Conservation (phyloP, 2,797 vertebrate species). For the Sebastes iracundus region DNA sequence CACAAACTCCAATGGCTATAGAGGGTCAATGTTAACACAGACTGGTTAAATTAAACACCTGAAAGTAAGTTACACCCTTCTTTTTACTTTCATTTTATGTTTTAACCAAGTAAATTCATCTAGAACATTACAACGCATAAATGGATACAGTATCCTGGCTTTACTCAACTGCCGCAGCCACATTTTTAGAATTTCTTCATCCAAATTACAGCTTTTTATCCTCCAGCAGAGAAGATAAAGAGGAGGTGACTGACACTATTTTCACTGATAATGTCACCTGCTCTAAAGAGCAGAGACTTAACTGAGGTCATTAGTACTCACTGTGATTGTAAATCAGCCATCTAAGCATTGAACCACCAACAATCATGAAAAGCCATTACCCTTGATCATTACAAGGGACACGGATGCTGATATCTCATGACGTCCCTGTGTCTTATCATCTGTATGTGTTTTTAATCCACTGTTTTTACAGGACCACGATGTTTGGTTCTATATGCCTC, state of each 20-base stretch:
- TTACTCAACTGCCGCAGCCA: not conserved
- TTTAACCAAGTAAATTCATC: not conserved
- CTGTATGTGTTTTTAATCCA: not conserved
- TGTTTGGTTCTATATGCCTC: not conserved
- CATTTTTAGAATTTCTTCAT: not conserved
- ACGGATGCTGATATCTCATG: not conserved
- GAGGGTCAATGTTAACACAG: not conserved
- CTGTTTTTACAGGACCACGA: not conserved
- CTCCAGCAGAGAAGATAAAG: not conserved
- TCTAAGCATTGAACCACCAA: not conserved
- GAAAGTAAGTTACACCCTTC: not conserved
- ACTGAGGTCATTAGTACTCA: not conserved
- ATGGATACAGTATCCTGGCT: not conserved
- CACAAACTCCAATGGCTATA: not conserved
- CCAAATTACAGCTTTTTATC: not conserved
- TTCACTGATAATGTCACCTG: not conserved
- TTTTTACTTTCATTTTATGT: not conserved
- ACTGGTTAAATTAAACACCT: not conserved
- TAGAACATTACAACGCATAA: not conserved
- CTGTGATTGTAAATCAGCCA: not conserved
- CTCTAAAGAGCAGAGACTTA: not conserved
- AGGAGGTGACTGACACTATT: not conserved
- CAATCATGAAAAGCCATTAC: not conserved
- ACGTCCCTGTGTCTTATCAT: not conserved
- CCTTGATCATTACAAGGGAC: not conserved